These are phyloP conservation scores for Bambusicola thoracicus DNA, from an alignment of 2,113 vertebrate species.

Conservation along the genomic window DNA sequence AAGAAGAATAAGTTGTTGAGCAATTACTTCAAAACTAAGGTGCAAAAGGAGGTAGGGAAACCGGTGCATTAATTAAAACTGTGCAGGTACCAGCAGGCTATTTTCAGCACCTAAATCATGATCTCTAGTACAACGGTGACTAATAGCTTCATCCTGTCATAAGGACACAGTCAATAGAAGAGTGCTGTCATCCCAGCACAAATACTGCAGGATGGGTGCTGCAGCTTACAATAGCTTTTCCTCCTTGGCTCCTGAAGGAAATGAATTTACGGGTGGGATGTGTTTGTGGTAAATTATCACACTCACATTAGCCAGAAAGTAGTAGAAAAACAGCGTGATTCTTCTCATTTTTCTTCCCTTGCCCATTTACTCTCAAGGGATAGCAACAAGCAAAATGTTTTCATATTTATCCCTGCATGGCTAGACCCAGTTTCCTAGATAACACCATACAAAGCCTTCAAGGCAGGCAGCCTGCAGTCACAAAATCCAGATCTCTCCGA, in stretches of 20 bases:
- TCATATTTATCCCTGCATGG: neutral
- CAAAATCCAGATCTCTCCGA: neutral
- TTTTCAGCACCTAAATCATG: neutral
- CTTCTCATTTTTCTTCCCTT: neutral
- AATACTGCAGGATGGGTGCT: neutral
- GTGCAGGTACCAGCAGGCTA: neutral
- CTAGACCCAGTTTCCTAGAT: neutral
- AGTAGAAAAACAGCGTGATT: neutral
- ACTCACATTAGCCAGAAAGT: rapidly evolving
- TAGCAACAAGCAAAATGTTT: neutral
- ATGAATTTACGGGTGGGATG: neutral
- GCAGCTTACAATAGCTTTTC: neutral
- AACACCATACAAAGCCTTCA: neutral
- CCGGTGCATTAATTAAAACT: neutral
- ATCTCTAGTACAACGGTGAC: neutral
- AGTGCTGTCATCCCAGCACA: neutral
- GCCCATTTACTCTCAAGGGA: neutral
- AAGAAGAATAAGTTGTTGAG: neutral
- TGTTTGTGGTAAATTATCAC: neutral
- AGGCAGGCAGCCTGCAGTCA: neutral
- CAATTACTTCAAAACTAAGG: conserved; percentile 8
- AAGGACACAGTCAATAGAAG: neutral
- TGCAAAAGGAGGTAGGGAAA: neutral
- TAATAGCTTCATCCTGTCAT: neutral
- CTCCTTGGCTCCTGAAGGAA: neutral